Base-by-base conservation (phyloP, 1,140 invertebrate species). In the Panonychus citri region DNA sequence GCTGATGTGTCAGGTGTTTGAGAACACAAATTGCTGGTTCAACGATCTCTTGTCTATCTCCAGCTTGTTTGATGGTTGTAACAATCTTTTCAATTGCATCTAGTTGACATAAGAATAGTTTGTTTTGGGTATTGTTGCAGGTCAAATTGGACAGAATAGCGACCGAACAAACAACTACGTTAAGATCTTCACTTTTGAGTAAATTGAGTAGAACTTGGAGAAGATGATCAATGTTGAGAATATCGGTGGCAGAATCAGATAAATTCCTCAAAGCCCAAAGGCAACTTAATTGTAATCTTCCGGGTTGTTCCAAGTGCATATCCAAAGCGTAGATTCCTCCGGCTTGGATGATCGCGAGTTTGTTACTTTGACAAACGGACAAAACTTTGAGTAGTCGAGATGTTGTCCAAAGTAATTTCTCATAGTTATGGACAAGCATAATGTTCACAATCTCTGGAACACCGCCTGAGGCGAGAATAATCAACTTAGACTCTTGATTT, bases 61-160 rank as follows among this genome's bases (percentile, higher is more conserved):
- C 86, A 52, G 90, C 91, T 66, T 82, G 85, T 53, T 88, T 80
- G 61, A 96, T 88, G 1, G 89, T 94, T 55, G 84, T 79, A 7
- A 96, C 87, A 7, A 98, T 74, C 3, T 89, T 89, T 65, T 94
- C 87, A 55, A 97, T 90, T 46, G 91, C 91, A 48, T 88, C 87
- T n/a, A 89, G 81, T 74, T 95, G 84, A 69, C 81, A 85, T n/a
- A 89, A 83, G 5, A 76, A 78, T 42, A 89, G 83, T 74, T 98
- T 98, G 70, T 97, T 98, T 27, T 85, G 78, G 67, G 94, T 88
- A 74, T 98, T 98, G 71, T 98, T 97, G 71, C 94, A 98, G 5
- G 94, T 97, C 66, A 99, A 74, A 73, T 99, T 99, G 26, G 90
- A 96, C 3, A 99, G 73, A 59, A 98, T 97, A 51, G 94, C 94